Conservation (phyloP, 2,113 vertebrate species). For the Pseudorasbora parva region DNA sequence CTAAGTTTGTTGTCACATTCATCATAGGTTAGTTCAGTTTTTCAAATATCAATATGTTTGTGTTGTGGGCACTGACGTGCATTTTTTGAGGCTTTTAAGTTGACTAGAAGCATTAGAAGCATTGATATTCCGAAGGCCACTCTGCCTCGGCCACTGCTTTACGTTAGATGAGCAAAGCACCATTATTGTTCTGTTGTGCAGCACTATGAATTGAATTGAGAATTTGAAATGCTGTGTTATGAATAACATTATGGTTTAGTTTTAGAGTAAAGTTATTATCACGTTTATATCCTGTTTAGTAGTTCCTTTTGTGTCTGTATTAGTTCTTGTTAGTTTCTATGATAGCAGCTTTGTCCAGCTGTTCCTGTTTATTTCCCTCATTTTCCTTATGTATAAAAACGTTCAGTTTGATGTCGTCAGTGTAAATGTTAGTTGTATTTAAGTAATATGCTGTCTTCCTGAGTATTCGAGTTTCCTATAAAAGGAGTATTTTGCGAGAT, state of each 20-base stretch:
- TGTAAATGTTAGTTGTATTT: too few relatives aligned
- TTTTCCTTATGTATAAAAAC: too few relatives aligned
- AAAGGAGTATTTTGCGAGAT: too few relatives aligned
- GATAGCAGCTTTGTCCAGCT: too few relatives aligned
- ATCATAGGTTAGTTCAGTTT: conserved; percentile 41
- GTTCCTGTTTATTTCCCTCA: too few relatives aligned
- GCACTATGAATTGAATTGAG: neutral
- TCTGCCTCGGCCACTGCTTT: neutral
- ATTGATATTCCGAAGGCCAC: conserved; percentile 10
- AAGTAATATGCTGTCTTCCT: neutral
- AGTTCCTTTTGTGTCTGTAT: too few relatives aligned
- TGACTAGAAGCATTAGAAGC: neutral
- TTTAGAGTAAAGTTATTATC: too few relatives aligned
- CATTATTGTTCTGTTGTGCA: neutral
- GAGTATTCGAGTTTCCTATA: too few relatives aligned
- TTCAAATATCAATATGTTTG: conserved; percentile 45
- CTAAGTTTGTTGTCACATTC: conserved; percentile 26
- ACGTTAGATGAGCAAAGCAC: neutral
- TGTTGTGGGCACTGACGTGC: neutral
- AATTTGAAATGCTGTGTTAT: neutral
- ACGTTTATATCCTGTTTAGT: too few relatives aligned
- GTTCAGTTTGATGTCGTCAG: too few relatives aligned
- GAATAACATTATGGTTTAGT: too few relatives aligned
- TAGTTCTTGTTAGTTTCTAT: too few relatives aligned
- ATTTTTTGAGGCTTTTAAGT: conserved; percentile 12